A percentile compares a stretch with the other conserved stretches of the same genome.
Evolutionary conservation across 2,888 invertebrate genomes (phyloP).

Genomic region (Harpalus rubripes): DNA sequence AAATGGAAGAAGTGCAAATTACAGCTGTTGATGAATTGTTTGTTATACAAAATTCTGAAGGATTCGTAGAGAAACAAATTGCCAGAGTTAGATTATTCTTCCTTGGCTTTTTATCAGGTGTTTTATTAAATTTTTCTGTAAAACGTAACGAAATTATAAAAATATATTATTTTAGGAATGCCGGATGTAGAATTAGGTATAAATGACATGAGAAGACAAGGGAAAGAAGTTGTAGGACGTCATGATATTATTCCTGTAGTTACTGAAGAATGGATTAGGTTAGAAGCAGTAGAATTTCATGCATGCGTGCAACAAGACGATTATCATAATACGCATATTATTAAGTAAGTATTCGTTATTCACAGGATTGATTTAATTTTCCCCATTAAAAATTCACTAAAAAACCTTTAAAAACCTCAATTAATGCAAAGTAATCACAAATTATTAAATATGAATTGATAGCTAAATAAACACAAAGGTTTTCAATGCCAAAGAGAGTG

Average conservation of each 20-base stretch:
- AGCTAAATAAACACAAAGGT: too few relatives aligned
- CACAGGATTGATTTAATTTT: too few relatives aligned
- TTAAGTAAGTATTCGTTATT: slow-evolving; percentile 82
- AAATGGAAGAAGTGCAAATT: slow-evolving; percentile 97
- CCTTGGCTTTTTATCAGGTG: slow-evolving; percentile 95
- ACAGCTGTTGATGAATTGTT: slow-evolving; percentile 95
- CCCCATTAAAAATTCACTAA: too few relatives aligned
- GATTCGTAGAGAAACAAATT: slow-evolving; percentile 90
- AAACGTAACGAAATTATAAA: too few relatives aligned
- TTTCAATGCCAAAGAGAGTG: too few relatives aligned
- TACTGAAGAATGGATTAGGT: slow-evolving; percentile 99
- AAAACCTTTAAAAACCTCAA: too few relatives aligned
- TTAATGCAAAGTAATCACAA: too few relatives aligned
- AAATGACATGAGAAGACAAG: slow-evolving; percentile 98
- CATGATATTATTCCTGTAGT: slow-evolving; percentile 99
- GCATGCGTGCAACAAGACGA: slow-evolving; percentile 94
- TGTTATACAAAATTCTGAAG: slow-evolving; percentile 92
- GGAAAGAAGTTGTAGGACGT: slow-evolving; percentile 98
- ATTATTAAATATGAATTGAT: too few relatives aligned
- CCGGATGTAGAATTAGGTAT: slow-evolving; percentile 98
- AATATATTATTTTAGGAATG: slow-evolving; percentile 82
- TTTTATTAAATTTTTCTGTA: too few relatives aligned
- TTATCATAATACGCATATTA: slow-evolving; percentile 90
- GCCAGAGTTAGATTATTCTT: slow-evolving; percentile 97
- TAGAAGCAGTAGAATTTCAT: slow-evolving; percentile 97